Evolutionary conservation across 2,888 invertebrate genomes (phyloP).

Genomic region (Cheilosia impressa): DNA sequence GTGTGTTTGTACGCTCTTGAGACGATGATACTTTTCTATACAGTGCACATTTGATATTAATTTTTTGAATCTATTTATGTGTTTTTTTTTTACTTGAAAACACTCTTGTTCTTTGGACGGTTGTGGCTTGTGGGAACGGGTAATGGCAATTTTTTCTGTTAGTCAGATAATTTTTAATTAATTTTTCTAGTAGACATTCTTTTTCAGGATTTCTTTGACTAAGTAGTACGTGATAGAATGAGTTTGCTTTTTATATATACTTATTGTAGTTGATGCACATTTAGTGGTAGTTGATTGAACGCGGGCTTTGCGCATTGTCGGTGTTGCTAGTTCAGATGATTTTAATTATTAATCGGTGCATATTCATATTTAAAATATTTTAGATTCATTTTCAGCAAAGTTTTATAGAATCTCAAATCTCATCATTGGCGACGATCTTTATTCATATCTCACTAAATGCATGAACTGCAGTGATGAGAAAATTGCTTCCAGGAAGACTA

Average conservation of each 20-base stretch:
- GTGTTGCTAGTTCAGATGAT: too few species aligned
- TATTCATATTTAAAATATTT: too few species aligned
- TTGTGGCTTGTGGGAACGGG: slow-evolving; percentile 83
- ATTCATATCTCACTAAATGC: too few species aligned
- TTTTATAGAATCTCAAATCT: too few species aligned
- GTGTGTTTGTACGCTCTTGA: slow-evolving; percentile 40
- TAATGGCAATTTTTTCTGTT: slow-evolving; percentile 82
- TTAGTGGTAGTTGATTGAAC: background rate
- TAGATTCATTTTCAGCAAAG: too few species aligned
- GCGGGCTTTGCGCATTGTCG: too few species aligned
- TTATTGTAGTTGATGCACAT: background rate
- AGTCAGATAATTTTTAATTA: slow-evolving; percentile 32
- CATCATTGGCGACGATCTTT: too few species aligned
- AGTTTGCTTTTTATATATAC: background rate
- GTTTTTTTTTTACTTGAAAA: slow-evolving; percentile 28
- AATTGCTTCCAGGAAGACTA: too few species aligned
- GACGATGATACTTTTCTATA: slow-evolving; percentile 31
- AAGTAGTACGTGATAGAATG: background rate
- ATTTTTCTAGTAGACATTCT: background rate
- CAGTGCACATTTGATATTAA: slow-evolving; percentile 42
- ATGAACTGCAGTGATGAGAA: too few species aligned
- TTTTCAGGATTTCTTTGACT: background rate
- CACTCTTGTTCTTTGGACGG: slow-evolving; percentile 58
- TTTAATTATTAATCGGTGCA: too few species aligned
- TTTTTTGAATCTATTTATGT: slow-evolving; percentile 46